A percentile compares a stretch with the other conserved stretches of the same genome.
Evolutionary conservation across 2,888 invertebrate genomes (phyloP).

Genomic region (Craniophora ligustri): DNA sequence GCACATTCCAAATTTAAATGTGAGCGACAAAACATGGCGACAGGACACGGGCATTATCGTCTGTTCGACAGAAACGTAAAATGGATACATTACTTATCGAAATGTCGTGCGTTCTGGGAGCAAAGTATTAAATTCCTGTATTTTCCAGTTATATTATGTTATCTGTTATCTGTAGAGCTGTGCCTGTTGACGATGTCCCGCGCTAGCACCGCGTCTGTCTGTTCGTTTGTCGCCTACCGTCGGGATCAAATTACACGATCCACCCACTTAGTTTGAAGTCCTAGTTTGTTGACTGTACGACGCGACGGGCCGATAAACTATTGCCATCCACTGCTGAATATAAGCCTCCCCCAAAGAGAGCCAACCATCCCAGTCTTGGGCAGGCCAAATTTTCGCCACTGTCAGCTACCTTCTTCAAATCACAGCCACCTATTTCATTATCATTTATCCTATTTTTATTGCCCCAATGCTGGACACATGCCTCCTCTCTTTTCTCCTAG

Average conservation of each 20-base stretch:
- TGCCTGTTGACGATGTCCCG: conserved; percentile 49
- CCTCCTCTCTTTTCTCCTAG: too few species aligned
- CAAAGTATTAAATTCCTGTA: conserved; percentile 18
- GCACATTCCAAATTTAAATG: conserved; percentile 1
- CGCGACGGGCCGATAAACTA: too few species aligned
- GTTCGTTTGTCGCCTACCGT: conserved; percentile 23
- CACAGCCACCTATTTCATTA: too few species aligned
- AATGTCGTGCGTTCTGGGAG: conserved; percentile 5
- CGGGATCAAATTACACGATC: conserved; percentile 33
- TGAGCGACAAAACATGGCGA: conserved; percentile 3
- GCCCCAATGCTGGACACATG: too few species aligned
- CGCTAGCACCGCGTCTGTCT: conserved; percentile 33
- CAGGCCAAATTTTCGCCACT: too few species aligned
- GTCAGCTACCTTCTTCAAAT: too few species aligned
- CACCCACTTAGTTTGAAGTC: conserved; percentile 42
- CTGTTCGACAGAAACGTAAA: conserved; percentile 4
- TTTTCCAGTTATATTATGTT: conserved; percentile 31
- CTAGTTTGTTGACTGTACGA: neutral
- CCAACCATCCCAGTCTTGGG: too few species aligned
- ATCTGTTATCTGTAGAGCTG: conserved; percentile 40
- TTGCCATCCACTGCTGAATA: too few species aligned
- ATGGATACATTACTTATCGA: conserved; percentile 4
- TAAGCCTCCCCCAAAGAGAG: too few species aligned
- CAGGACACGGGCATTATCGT: conserved; percentile 16
- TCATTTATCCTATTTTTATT: too few species aligned